Evolutionary conservation across 2,113 vertebrate species (phyloP).

Genomic region (Eleginops maclovinus): DNA sequence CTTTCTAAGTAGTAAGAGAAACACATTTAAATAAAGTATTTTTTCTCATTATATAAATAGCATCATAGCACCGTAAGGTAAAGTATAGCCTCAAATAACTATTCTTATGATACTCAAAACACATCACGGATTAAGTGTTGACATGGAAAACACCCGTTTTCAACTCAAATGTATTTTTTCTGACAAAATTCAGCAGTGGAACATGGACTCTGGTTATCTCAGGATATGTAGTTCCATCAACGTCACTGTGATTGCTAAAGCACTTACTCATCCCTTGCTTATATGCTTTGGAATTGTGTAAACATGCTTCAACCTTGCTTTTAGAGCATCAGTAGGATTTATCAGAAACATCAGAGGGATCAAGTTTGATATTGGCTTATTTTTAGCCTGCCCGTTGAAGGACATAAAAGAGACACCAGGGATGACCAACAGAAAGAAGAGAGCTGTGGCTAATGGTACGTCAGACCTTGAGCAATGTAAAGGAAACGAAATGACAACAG

Average conservation of each 20-base stretch:
- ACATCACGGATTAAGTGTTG: conserved; percentile 24
- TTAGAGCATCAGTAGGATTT: conserved; percentile 25
- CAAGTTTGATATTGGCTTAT: conserved; percentile 18
- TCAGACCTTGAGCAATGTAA: conserved; percentile 21
- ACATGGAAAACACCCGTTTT: conserved; percentile 60
- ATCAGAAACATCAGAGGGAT: conserved; percentile 22
- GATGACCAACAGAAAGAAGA: not conserved
- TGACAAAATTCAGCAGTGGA: conserved; percentile 51
- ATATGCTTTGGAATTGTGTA: conserved; percentile 44
- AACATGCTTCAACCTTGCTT: conserved; percentile 33
- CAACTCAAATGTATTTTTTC: conserved; percentile 49
- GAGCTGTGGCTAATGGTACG: conserved; percentile 26
- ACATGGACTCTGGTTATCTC: conserved; percentile 35
- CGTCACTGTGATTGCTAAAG: conserved; percentile 55
- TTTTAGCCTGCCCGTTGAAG: not conserved
- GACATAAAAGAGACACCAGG: not conserved
- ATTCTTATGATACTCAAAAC: conserved; percentile 39
- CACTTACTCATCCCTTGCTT: conserved; percentile 32
- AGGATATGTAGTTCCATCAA: conserved; percentile 56
- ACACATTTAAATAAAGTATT: not conserved
- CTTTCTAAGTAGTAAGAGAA: not conserved
- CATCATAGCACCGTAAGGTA: not conserved
- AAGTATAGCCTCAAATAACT: conserved; percentile 18
- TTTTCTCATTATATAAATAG: conserved; percentile 2
- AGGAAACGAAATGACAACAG: conserved; percentile 19